phyloP scores from a whole-genome alignment of 2,888 invertebrate genomes.

The Rugalucina vietnamica region DNA sequence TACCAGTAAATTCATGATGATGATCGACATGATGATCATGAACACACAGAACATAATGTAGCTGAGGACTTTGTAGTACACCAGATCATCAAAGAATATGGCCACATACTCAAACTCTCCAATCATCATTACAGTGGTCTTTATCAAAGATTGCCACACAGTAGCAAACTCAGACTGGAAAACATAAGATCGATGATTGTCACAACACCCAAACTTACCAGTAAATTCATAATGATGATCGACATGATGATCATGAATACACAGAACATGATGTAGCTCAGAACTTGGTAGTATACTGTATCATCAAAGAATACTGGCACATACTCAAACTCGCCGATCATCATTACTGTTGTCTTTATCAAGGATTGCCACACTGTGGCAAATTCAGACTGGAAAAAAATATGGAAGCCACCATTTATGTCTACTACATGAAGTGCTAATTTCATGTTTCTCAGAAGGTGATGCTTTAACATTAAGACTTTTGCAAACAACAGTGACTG shows the following conservation, averaged over 20 bases:
- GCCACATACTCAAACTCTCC: constrained; percentile 83
- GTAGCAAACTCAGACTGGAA: constrained; percentile 76
- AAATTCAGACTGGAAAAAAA: constrained; percentile 77
- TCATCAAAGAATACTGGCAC: constrained; percentile 71
- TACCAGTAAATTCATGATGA: constrained; percentile 84
- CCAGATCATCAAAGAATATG: constrained; percentile 69
- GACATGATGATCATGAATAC: constrained; percentile 81
- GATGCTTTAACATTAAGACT: too few species aligned
- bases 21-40: constrained; percentile 81
- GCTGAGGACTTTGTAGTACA: constrained; percentile 70
- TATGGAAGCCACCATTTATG: too few species aligned
- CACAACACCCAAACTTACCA: too few species aligned
- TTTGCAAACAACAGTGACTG: too few species aligned
- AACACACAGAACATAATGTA: constrained; percentile 80
- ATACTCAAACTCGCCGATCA: constrained; percentile 84
- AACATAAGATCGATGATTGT: too few species aligned
- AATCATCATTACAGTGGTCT: constrained; percentile 84
- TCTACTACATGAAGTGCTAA: too few species aligned
- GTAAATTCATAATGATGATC: constrained; percentile 84
- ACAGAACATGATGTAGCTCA: constrained; percentile 81
- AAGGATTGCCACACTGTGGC: constrained; percentile 72
- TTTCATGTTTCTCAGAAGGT: too few species aligned
- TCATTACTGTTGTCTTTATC: constrained; percentile 83
- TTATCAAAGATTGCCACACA: constrained; percentile 78
- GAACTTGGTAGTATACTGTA: constrained; percentile 43